These are phyloP conservation scores for Ptilodon capucinus DNA, from an alignment of 2,888 invertebrate species.

Conservation along the genomic window DNA sequence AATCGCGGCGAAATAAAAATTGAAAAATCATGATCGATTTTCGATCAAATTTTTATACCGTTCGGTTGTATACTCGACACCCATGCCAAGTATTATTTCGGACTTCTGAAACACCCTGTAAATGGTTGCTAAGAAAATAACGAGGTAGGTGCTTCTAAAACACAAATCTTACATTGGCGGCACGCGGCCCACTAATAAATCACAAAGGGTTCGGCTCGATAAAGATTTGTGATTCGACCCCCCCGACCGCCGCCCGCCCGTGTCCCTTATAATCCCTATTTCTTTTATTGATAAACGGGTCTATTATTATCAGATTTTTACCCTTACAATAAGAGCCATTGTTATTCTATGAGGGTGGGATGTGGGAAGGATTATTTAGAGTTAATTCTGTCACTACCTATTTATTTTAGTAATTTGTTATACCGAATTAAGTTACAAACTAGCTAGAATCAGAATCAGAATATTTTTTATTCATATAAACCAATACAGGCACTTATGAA, in stretches of 20 bases:
- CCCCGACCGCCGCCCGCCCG: constrained; percentile 26
- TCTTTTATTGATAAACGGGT: constrained; percentile 47
- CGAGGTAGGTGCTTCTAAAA: neutral
- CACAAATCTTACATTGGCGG: neutral
- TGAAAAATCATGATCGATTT: too few relatives aligned
- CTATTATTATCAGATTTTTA: constrained; percentile 35
- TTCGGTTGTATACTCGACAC: too few relatives aligned
- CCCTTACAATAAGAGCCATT: constrained; percentile 14
- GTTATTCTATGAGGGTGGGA: neutral
- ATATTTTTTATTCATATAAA: too few relatives aligned
- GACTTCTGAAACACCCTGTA: too few relatives aligned
- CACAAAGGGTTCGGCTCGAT: constrained; percentile 32
- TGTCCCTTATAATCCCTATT: constrained; percentile 45
- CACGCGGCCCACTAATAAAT: constrained; percentile 15
- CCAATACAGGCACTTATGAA: too few relatives aligned
- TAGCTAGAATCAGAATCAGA: too few relatives aligned
- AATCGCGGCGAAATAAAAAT: too few relatives aligned
- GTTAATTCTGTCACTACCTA: too few relatives aligned
- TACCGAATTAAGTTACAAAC: too few relatives aligned
- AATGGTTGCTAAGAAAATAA: neutral
- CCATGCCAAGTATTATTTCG: too few relatives aligned
- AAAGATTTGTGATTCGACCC: constrained; percentile 52
- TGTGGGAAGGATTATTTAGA: constrained; percentile 2
- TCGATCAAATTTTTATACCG: too few relatives aligned
- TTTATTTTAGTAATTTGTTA: neutral